Base-by-base conservation (phyloP, 1,140 invertebrate species). In the Spodoptera frugiperda region DNA sequence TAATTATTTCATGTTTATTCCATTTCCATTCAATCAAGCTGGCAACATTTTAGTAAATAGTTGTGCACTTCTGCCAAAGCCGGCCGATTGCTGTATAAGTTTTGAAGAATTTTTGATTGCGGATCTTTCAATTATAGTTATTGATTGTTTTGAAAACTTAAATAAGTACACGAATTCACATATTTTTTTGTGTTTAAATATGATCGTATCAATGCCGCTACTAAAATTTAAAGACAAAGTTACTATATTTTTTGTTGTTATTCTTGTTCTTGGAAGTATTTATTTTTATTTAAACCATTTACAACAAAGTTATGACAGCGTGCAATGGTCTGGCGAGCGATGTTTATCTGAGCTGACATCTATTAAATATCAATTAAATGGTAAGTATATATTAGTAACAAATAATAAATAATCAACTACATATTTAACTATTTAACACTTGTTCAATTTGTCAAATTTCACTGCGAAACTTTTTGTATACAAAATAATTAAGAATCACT, bases 291-390 rank as follows among this genome's bases (percentile, higher is more conserved):
- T 89, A 44, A 81, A 81, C 83, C 83, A 85, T 76, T 78, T 91
- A 72, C 87, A 90, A 85, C 81, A 87, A 67, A 86, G 65, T 57
- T 88, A 87, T 67, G 75, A 84, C 30, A 85, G 44, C 68, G 78
- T 78, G 14, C 81, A 84, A 57, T 80, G 72, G 68, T 82, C 83
- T 14, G 85, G 79, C 15, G 84, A 89, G 21, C 79, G 86, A 49
- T 92, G 90, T 72, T 73, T 87, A n/a, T 88, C 88, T 11, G 90
- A 92, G 79, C 76, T 92, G 39, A 87, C 80, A 6, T 89, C 89
- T n/a, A 75, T 89, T 54, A 92, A 91, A 87, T 91, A 91, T 84
- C 91, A 92, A 79, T 76, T 92, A 59, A 88, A 88, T 78, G 87
- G 89, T 91, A 87, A 39, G 33, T 9, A 39, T 39, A 39, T 0